A percentile compares a stretch with the other conserved stretches of the same genome.
phyloP scores from a whole-genome alignment of 2,113 vertebrate genomes.

The Pseudorectes ferrugineus region DNA sequence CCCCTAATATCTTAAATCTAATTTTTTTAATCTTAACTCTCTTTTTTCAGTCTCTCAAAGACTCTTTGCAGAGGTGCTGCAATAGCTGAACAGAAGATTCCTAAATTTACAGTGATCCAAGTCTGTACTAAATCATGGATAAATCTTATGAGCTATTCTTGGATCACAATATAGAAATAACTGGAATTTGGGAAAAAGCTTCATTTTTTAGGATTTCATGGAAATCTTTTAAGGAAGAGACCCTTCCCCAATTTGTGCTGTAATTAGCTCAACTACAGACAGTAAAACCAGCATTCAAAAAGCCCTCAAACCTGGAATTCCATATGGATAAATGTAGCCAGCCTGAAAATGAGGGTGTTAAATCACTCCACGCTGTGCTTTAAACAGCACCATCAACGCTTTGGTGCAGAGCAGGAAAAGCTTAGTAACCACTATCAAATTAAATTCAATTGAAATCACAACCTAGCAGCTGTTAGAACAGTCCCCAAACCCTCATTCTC shows the following conservation, averaged over 20 bases:
- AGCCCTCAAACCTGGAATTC: not conserved
- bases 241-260: not conserved
- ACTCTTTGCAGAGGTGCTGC: not conserved
- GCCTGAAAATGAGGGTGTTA: not conserved
- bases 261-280: not conserved
- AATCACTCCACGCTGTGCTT: conserved; percentile 10
- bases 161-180: not conserved
- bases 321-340: not conserved
- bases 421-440: not conserved
- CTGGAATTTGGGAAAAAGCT: not conserved
- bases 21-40: not conserved
- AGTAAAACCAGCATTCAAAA: not conserved
- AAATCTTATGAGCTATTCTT: not conserved
- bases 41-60: not conserved
- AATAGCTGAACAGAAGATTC: not conserved
- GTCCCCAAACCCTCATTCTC: not conserved
- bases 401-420: not conserved
- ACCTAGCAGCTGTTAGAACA: not conserved
- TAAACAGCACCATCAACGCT: not conserved
- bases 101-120: not conserved
- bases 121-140: not conserved
- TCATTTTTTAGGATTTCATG: not conserved
- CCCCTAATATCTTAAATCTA: not conserved
- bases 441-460: conserved; percentile 10
- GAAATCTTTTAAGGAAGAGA: not conserved